Evolutionary conservation across 2,888 invertebrate species (phyloP).

Genomic region (Spisula subtruncata): DNA sequence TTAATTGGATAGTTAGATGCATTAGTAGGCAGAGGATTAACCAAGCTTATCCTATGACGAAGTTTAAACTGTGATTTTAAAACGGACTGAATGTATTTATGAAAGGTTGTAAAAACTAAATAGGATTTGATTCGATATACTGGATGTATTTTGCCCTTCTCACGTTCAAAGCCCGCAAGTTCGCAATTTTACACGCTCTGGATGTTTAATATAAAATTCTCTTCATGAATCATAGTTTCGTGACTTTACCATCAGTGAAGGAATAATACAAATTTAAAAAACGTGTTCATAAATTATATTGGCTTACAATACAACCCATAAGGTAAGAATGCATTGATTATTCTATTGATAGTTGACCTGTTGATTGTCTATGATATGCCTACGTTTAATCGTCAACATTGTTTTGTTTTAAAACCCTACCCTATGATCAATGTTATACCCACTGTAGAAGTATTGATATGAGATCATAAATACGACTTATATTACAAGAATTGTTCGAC

Average conservation of each 20-base stretch:
- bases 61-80: slow-evolving; percentile 14
- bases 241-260: neutral
- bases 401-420: neutral
- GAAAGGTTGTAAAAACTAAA: neutral
- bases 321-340: slow-evolving; percentile 18
- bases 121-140: neutral
- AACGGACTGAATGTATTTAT: slow-evolving; percentile 2
- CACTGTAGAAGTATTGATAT: neutral
- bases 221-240: neutral
- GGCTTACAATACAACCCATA: neutral
- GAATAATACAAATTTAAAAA: slow-evolving; percentile 2
- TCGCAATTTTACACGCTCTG: neutral
- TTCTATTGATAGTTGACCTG: neutral
- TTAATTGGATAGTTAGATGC: neutral
- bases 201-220: neutral
- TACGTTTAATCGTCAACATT: neutral
- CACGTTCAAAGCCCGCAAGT: neutral
- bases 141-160: neutral
- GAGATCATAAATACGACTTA: neutral
- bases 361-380: neutral
- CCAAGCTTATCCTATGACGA: slow-evolving; percentile 3
- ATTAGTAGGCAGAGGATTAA: neutral
- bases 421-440: neutral
- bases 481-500: neutral
- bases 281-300: neutral